These are phyloP conservation scores for Scaptomyza polygonia DNA, from an alignment of 2,888 invertebrate species.

Conservation along the genomic window DNA sequence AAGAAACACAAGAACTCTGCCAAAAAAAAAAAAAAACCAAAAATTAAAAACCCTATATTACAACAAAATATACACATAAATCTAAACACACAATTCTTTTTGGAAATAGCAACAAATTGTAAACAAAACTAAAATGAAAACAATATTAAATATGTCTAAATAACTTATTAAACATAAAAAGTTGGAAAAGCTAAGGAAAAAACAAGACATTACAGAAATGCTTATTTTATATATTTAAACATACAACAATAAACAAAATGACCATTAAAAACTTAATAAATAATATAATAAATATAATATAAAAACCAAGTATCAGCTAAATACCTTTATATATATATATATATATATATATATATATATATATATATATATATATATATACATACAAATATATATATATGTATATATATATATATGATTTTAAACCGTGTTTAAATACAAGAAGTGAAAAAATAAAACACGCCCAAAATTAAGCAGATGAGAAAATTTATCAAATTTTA, in stretches of 20 bases:
- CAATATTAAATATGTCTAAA: conserved; percentile 40
- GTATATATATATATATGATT: conserved; percentile 53
- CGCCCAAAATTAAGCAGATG: conserved; percentile 35
- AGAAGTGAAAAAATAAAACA: background rate
- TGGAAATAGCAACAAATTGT: conserved; percentile 69
- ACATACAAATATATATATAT: conserved; percentile 23
- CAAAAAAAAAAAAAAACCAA: conserved; percentile 17
- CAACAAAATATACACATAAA: conserved; percentile 26
- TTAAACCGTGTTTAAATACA: conserved; percentile 41
- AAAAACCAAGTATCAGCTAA: conserved; percentile 31
- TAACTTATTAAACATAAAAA: conserved; percentile 44
- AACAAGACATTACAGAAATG: conserved; percentile 42
- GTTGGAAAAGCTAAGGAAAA: conserved; percentile 26
- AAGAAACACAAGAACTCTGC: conserved; percentile 38
- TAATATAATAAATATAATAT: conserved; percentile 53
- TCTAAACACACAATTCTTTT: conserved; percentile 35
- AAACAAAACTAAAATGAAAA: conserved; percentile 39
- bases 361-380: conserved; percentile 29
- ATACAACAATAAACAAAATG: conserved; percentile 74
- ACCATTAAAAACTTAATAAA: conserved; percentile 66
- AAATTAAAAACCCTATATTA: conserved; percentile 21
- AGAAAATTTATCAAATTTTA: conserved; percentile 63
- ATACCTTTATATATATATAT: conserved; percentile 21
- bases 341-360: conserved; percentile 32
- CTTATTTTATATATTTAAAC: conserved; percentile 79